Evolutionary conservation across 2,888 invertebrate genomes (phyloP).

Genomic region (Ormyrus rosae): DNA sequence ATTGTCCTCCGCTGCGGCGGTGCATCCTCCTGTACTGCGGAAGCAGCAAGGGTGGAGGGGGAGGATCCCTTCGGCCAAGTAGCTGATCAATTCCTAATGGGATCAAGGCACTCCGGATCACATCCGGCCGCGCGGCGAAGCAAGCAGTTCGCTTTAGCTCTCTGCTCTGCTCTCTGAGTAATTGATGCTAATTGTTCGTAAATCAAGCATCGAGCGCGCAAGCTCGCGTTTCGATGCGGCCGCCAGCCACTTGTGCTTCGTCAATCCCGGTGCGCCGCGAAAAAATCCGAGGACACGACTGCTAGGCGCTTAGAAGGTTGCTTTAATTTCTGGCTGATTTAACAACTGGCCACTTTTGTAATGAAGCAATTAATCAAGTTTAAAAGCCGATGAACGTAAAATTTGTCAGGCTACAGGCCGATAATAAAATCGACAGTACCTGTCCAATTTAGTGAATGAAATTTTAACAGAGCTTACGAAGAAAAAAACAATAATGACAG

Average conservation of each 20-base stretch:
- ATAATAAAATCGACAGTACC: neutral
- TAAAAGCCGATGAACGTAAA: too few species aligned
- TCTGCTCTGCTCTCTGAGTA: conserved; percentile 7
- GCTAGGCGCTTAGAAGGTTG: too few species aligned
- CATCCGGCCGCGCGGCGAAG: conserved; percentile 26
- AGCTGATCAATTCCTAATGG: conserved; percentile 56
- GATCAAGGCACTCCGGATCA: conserved; percentile 52
- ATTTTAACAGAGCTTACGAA: neutral
- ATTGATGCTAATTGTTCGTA: conserved; percentile 54
- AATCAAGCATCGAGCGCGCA: conserved; percentile 5
- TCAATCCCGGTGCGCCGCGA: too few species aligned
- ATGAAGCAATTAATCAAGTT: too few species aligned
- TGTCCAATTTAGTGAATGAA: neutral
- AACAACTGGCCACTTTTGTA: too few species aligned
- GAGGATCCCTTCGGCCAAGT: conserved; percentile 43
- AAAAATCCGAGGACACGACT: too few species aligned
- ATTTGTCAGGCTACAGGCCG: too few species aligned
- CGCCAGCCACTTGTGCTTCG: too few species aligned
- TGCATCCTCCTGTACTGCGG: conserved; percentile 23
- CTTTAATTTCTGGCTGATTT: too few species aligned
- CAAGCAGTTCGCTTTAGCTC: neutral
- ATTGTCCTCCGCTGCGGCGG: conserved; percentile 34
- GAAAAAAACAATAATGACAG: neutral
- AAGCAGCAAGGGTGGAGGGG: neutral
- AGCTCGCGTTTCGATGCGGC: too few species aligned